Evolutionary conservation across 2,113 vertebrate genomes (phyloP), one percentile per base, ranked within the genome.

Genomic region (Pholis gunnellus): DNA sequence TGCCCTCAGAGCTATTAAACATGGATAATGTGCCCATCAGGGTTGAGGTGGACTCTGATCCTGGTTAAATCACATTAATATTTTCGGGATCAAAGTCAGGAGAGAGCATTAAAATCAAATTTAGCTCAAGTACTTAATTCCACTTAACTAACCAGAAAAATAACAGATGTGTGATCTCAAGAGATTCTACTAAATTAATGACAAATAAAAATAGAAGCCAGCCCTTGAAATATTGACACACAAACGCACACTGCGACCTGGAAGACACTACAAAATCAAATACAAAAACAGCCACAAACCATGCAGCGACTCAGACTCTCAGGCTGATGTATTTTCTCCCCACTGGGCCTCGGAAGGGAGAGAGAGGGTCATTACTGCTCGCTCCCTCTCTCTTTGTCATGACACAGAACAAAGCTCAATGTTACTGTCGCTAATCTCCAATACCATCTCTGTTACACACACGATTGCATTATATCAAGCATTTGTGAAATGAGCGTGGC

Each of bases 261-360:
- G 1, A 76, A 82, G 72, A 54, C n/a, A 1, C 61, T 38, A 60
- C 56, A 56, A 71, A 81, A 68, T 54, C 66, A 29, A 66, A 75
- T 59, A 56, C 82, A 91, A 82, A 66, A 82, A 66, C 27, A 75
- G 80, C 77, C 10, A 48, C 72, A 50, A 50, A 52, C 25, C 64
- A 54, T 52, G 46, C 61, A 59, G 56, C 59, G 44, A 79, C 57
- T 80, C 74, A 76, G 68, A 85, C 76, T 88, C 88, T 65, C 75
- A 68, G 36, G 44, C 77, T 72, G 50, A 82, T 72, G 79, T 27
- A 22, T 86, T 74, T 81, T 75, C 52, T 65, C 25, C 80, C 72
- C 40, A 59, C 75, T 76, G 67, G 69, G 77, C 71, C 72, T 54
- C 29, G 13, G 44, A 36, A 54, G 48, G 8, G 50, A n/a, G n/a